Conservation (phyloP, 2,888 invertebrate species). For the Cheilosia impressa region DNA sequence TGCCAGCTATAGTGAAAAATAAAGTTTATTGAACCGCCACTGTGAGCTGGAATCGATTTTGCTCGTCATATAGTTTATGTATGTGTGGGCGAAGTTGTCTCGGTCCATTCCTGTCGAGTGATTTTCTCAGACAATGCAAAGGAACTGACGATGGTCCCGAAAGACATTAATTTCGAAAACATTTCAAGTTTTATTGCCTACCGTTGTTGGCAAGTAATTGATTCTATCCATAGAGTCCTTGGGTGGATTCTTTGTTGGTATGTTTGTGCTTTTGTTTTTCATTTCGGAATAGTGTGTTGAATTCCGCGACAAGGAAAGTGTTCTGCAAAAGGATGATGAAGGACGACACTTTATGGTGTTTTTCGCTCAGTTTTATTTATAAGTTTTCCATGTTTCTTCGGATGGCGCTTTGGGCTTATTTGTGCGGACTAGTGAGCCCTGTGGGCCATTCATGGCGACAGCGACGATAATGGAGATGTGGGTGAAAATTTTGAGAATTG, state of each 20-base stretch:
- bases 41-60: constrained; percentile 20
- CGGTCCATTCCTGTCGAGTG: constrained; percentile 8
- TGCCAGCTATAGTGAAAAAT: not conserved
- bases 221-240: constrained; percentile 7
- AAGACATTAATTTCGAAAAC: constrained; percentile 55
- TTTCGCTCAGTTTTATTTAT: constrained; percentile 54
- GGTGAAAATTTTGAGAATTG: not conserved
- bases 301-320: constrained; percentile 15
- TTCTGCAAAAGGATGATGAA: not conserved
- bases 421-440: constrained; percentile 35
- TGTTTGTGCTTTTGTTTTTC: constrained; percentile 16
- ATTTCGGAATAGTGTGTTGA: constrained; percentile 27
- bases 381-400: constrained; percentile 20
- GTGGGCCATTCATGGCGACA: constrained; percentile 16
- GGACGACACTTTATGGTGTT: constrained; percentile 45
- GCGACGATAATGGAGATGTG: constrained; percentile 7
- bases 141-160: constrained; percentile 25
- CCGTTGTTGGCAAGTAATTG: constrained; percentile 41
- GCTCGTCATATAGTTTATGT: not conserved
- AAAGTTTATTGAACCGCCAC: constrained; percentile 55
- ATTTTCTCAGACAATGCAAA: constrained; percentile 30
- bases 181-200: constrained; percentile 62
- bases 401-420: constrained; percentile 47
- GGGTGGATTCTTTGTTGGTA: constrained; percentile 1
- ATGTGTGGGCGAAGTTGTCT: not conserved